These are phyloP conservation scores for Rhopalosiphum maidis DNA, from an alignment of 1,140 invertebrate genomes.

Conservation along the genomic window DNA sequence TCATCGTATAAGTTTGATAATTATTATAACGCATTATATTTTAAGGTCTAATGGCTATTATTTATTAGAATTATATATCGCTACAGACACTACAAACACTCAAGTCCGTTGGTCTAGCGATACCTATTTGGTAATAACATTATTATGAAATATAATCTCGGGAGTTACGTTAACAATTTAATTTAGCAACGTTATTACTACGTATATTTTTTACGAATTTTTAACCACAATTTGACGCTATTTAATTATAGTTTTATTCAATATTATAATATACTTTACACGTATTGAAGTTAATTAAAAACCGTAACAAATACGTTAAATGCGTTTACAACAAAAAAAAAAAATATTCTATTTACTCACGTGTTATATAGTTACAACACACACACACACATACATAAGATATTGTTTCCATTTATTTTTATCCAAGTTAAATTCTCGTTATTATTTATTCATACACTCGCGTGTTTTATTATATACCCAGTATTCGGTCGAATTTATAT, in stretches of 20 bases:
- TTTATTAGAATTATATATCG: constrained; percentile 1
- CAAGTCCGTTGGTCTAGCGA: neutral
- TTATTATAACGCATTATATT: neutral
- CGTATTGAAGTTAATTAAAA: neutral
- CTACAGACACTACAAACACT: neutral
- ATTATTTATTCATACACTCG: neutral
- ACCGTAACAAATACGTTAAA: neutral
- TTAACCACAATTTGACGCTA: neutral
- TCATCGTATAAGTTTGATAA: neutral
- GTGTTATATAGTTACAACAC: neutral
- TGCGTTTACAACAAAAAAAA: neutral
- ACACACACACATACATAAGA: neutral
- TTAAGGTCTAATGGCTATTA: neutral
- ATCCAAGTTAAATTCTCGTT: neutral
- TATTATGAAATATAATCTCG: neutral
- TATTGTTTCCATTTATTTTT: neutral
- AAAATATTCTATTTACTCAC: neutral
- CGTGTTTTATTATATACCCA: neutral
- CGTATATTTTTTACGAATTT: neutral
- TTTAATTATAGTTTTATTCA: neutral
- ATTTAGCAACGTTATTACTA: neutral
- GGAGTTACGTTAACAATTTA: neutral
- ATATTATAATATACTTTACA: neutral
- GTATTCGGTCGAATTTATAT: neutral
- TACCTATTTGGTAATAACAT: neutral